Conservation (phyloP, 2,113 vertebrate species). For the Smithornis capensis region DNA sequence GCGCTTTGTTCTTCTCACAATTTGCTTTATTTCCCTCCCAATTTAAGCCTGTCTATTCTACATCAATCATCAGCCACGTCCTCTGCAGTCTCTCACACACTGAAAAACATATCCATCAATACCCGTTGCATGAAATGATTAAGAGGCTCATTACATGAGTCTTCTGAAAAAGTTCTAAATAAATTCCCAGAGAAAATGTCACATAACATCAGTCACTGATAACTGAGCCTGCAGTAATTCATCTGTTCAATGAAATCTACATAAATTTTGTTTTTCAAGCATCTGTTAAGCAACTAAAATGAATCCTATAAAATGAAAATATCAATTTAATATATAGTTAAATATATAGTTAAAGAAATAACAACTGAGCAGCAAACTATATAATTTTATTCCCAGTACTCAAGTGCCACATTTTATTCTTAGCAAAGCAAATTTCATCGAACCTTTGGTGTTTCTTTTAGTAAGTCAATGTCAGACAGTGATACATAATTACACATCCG, state of each 20-base stretch:
- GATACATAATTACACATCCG: not conserved
- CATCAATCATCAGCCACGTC: conserved; percentile 4
- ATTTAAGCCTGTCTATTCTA: not conserved
- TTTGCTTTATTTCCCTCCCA: not conserved
- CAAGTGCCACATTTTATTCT: not conserved
- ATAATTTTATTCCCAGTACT: not conserved
- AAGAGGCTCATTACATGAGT: conserved; percentile 20
- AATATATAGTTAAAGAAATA: no score
- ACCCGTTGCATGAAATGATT: conserved; percentile 20
- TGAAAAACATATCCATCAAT: conserved; percentile 49
- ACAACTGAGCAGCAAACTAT: not conserved
- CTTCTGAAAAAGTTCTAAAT: conserved; percentile 11
- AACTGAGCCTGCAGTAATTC: conserved; percentile 6
- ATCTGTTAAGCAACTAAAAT: conserved; percentile 4
- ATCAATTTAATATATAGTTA: not conserved
- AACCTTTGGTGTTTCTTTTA: not conserved
- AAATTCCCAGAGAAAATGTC: conserved; percentile 41
- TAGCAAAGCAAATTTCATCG: not conserved
- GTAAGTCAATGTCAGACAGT: not conserved
- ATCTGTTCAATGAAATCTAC: conserved; percentile 2
- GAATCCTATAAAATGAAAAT: not conserved
- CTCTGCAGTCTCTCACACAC: not conserved
- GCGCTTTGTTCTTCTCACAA: not conserved
- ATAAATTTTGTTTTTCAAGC: not conserved
- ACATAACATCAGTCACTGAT: conserved; percentile 26